Conservation (phyloP, 2,888 invertebrate species). For the Campopleginae sp. region DNA sequence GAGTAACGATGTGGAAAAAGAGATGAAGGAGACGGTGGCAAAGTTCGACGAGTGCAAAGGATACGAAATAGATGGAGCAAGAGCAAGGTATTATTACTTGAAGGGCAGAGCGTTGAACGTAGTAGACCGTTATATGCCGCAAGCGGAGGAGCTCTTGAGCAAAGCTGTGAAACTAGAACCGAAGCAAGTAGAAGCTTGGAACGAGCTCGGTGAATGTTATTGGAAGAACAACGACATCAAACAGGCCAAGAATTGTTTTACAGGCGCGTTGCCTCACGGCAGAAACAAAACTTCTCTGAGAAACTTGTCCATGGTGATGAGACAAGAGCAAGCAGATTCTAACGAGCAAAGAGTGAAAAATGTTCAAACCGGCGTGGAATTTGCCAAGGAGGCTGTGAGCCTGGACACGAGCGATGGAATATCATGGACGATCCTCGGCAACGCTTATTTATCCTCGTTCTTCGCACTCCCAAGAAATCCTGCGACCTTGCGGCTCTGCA, state of each 20-base stretch:
- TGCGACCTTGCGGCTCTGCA: conserved; percentile 88
- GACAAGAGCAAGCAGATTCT: conserved; percentile 87
- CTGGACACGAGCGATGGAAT: conserved; percentile 91
- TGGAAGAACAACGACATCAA: conserved; percentile 94
- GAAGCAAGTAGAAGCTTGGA: conserved; percentile 93
- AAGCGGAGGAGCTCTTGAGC: conserved; percentile 90
- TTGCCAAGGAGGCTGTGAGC: conserved; percentile 93
- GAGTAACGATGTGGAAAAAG: conserved; percentile 87
- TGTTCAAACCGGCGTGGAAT: conserved; percentile 89
- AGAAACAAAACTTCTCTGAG: conserved; percentile 91
- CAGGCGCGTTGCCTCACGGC: conserved; percentile 89
- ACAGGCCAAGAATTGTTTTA: conserved; percentile 93
- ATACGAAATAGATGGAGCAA: conserved; percentile 84
- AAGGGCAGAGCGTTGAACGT: conserved; percentile 92
- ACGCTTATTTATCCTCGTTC: conserved; percentile 93
- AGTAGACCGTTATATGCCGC: conserved; percentile 87
- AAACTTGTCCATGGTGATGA: conserved; percentile 92
- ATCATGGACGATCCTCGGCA: conserved; percentile 94
- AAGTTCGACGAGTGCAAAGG: conserved; percentile 89
- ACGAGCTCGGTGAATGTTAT: conserved; percentile 94
- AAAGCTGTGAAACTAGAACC: conserved; percentile 95
- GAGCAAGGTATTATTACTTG: conserved; percentile 88
- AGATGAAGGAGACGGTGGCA: conserved; percentile 87
- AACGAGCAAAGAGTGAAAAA: conserved; percentile 86
- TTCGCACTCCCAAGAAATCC: conserved; percentile 91